Base-by-base conservation (phyloP, 2,888 invertebrate species). In the Seladonia tumulorum region DNA sequence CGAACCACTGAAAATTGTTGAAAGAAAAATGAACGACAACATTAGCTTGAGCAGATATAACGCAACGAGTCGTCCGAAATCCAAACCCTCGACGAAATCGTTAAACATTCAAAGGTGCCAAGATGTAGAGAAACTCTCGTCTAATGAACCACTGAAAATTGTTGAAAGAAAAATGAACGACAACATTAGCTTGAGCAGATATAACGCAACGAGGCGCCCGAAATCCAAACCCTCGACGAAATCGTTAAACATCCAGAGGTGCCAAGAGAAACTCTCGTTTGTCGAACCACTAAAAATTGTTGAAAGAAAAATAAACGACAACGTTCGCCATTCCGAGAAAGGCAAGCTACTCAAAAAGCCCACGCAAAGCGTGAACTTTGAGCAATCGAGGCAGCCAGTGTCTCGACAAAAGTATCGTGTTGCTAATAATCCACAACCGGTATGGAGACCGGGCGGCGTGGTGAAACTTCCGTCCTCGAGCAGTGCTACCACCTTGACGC, bases 371-470 rank as follows among this genome's bases (percentile, higher is more conserved):
- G 16, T 57, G 14, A 74, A n/a, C 72, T 42, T 12, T 0, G 76
- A 83, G 66, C 87, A 75, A n/a, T 66, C n/a, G 14, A 83, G 73
- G 39, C 86, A 76, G 22, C 7, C 29, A 3, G 16, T 22, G 1
- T 22, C 71, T 35, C 76, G 80, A 5, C 79, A 78, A 39, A 84
- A 80, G 29, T 47, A 63, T 22, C 84, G 81, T 0, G 22, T 0
- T 0, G 18, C 60, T 4, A 70, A 53, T 12, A 78, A 57, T 49
- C 25, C 39, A 0, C 89, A 88, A 35, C 90, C 88, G 5, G 86
- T 76, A 45, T 87, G 90, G 87, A 87, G 72, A 57, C 91, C 91
- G 8, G 89, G 74, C 2, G 90, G 88, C 14, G 68, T 63, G 8
- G 77, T 63, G 0, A 87, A 79, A 78, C 70, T 82, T n/a, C 75